Conservation (phyloP, 64 coral and sea anemone species). For the Acropora tenuis region DNA sequence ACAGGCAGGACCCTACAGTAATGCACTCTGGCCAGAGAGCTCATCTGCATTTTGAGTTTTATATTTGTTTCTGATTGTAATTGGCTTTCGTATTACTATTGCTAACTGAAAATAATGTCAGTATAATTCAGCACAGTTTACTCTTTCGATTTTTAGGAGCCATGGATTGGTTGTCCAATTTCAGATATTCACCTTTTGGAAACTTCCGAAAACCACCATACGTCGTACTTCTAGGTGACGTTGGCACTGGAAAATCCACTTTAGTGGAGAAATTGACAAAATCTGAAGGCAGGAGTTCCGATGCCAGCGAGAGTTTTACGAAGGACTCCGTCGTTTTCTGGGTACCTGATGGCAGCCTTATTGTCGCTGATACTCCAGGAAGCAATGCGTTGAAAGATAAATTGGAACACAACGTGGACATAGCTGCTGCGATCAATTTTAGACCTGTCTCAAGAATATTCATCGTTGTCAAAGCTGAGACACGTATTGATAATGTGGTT, state of each 20-base stretch:
- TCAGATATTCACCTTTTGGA: not conserved
- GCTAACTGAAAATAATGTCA: too few species aligned
- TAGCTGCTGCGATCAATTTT: slow-evolving; percentile 26
- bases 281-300: slow-evolving; percentile 29
- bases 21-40: too few species aligned
- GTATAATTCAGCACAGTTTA: too few species aligned
- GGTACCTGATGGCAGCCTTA: slow-evolving; percentile 36
- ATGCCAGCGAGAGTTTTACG: slow-evolving; percentile 54
- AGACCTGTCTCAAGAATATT: slow-evolving; percentile 56
- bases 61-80: too few species aligned
- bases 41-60: too few species aligned
- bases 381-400: slow-evolving; percentile 54
- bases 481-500: slow-evolving; percentile 52
- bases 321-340: not conserved
- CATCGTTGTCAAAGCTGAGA: slow-evolving; percentile 61
- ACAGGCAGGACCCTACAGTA: too few species aligned
- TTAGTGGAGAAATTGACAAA: slow-evolving; percentile 34
- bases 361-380: slow-evolving; percentile 45
- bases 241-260: slow-evolving; percentile 53
- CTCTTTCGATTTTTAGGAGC: too few species aligned
- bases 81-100: too few species aligned
- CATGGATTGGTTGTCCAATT: not conserved
- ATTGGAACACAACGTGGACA: slow-evolving; percentile 29
- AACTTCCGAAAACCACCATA: not conserved
- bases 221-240: slow-evolving; percentile 45